Evolutionary conservation across 2,113 vertebrate species (phyloP), one percentile per base, ranked within the genome.

Genomic region (Synchiropus splendidus): DNA sequence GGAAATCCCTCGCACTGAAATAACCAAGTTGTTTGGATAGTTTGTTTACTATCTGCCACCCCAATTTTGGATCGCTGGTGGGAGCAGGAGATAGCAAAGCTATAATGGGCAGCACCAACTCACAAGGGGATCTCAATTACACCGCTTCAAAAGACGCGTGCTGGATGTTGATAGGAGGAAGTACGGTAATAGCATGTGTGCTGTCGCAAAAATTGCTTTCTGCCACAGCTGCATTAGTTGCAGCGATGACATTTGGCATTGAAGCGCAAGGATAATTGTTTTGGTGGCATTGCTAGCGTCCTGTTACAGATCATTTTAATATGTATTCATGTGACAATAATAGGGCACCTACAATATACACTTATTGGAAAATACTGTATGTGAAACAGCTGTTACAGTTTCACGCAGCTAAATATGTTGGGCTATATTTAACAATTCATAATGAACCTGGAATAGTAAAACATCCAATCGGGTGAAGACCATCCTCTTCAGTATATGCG

Each of bases 41-140:
- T 48, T 49, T 72, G 70, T 74, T 76, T 77, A 69, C 61, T 58
- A 58, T 58, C 58, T 40, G 49, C 58, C 58, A 64, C 71, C 71
- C 51, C 62, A 78, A 70, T 78, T 64, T 68, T 31, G 63, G 38
- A 18, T 31, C 14, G 27, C 39, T 42, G 50, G 18, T 32, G 42
- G 35, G 53, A 52, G 42, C 67, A 72, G 68, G 61, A 80, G 66
- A 74, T 63, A 65, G 62, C 48, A 14, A 36, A 45, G 62, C 65
- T 36, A 70, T 78, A 66, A 75, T 63, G 67, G 51, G 59, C 48
- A 81, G 17, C 2, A 64, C 18, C 48, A 39, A 72, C 42, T 54
- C 42, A 48, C 27, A 2, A 35, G 17, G 51, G 54, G 13, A 45
- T 42, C 48, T 56, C 63, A 72, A 74, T 74, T 58, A 64, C 58